A percentile compares a stretch with the other conserved stretches of the same genome.
These are phyloP conservation scores for Prosapia bicincta DNA, from an alignment of 2,888 invertebrate species.

Conservation along the genomic window DNA sequence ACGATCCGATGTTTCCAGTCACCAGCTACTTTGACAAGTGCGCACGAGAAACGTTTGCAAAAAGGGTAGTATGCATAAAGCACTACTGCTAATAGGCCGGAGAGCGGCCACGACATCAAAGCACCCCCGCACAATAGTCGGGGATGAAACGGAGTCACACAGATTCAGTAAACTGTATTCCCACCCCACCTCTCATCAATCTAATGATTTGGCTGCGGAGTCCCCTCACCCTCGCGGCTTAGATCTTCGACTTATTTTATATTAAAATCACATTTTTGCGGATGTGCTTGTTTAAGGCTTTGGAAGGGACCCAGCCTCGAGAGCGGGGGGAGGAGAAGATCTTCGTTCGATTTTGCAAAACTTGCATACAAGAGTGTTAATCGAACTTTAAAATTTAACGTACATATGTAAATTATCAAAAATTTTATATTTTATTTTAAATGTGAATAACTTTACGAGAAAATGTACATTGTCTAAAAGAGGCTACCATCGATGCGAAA, in stretches of 20 bases:
- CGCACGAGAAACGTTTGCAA: neutral
- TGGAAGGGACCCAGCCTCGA: too few species aligned
- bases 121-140: conserved; percentile 5
- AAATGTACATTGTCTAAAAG: too few species aligned
- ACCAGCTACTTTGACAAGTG: too few species aligned
- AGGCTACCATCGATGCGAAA: too few species aligned
- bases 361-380: too few species aligned
- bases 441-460: too few species aligned
- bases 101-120: neutral
- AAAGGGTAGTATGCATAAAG: neutral
- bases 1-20: too few species aligned
- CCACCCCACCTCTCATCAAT: neutral
- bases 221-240: neutral
- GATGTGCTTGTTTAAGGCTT: neutral
- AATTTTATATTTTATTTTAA: too few species aligned
- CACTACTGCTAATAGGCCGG: neutral
- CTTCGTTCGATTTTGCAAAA: too few species aligned
- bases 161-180: conserved; percentile 15
- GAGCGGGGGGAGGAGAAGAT: too few species aligned
- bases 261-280: neutral
- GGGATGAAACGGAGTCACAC: conserved; percentile 7
- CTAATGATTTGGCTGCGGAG: neutral
- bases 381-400: too few species aligned
- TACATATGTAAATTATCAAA: too few species aligned
- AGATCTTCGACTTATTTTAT: conserved; percentile 3